phyloP scores from a whole-genome alignment of 2,113 vertebrate species.

The Chloropsis cyanopogon region DNA sequence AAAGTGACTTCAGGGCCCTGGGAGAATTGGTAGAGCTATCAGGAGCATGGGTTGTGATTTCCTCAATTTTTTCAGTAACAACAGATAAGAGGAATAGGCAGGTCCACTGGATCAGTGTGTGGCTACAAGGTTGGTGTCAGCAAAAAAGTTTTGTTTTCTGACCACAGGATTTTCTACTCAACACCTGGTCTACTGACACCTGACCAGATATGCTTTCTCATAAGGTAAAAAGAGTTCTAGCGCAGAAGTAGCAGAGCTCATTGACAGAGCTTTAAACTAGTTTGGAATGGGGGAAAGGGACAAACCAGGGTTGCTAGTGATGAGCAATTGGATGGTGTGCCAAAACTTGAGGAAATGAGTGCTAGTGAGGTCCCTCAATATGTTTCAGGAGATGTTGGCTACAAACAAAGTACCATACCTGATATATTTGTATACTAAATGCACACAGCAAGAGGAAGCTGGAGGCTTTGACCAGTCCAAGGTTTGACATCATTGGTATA shows the following conservation, averaged over 20 bases:
- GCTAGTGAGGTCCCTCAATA: neutral
- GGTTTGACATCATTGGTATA: neutral
- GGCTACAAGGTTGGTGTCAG: neutral
- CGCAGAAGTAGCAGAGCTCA: neutral
- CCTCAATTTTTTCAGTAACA: neutral
- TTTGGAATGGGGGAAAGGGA: neutral
- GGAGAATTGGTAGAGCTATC: neutral
- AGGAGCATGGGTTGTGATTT: neutral
- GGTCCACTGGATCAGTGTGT: neutral
- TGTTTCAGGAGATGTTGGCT: neutral
- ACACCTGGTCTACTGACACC: accelerated
- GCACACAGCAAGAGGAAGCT: neutral
- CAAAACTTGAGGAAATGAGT: neutral
- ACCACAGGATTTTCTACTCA: neutral
- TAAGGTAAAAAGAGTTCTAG: neutral
- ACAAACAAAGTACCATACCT: neutral
- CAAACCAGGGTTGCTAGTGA: neutral
- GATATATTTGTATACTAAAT: neutral
- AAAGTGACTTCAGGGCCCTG: neutral
- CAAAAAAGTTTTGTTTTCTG: neutral
- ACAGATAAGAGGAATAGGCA: neutral
- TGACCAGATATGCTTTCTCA: neutral
- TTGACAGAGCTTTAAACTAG: neutral
- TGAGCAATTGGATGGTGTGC: neutral
- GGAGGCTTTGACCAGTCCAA: neutral